A percentile compares a stretch with the other conserved stretches of the same genome.
Conservation (phyloP, 2,797 vertebrate species). For the Amazona finschi region DNA sequence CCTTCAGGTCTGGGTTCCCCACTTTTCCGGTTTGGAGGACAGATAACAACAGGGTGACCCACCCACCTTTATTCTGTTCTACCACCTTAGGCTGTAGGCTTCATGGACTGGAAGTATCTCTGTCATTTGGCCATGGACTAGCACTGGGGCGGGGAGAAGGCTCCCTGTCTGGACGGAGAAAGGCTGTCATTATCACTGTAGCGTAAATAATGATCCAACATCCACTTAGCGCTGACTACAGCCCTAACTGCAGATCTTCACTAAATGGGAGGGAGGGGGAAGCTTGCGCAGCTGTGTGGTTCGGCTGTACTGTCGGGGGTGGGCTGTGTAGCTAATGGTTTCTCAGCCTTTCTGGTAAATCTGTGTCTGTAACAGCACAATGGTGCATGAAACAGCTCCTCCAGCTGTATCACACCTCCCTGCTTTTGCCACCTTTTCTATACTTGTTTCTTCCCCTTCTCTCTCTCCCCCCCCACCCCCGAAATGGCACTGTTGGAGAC, state of each 20-base stretch:
- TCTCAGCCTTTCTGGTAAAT: not conserved
- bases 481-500: not conserved
- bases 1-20: not conserved
- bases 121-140: not conserved
- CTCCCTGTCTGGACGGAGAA: not conserved
- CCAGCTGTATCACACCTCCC: not conserved
- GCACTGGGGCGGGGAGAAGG: not conserved
- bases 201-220: constrained; percentile 17
- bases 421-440: not conserved
- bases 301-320: not conserved
- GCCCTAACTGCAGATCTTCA: not conserved
- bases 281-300: not conserved
- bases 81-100: not conserved
- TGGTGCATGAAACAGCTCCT: not conserved
- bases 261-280: not conserved
- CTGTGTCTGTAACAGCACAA: not conserved
- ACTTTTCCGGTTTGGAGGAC: not conserved
- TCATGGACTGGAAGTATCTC: not conserved
- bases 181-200: not conserved
- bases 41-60: not conserved
- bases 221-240: not conserved
- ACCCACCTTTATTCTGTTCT: not conserved
- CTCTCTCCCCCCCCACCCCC: too few species aligned
- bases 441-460: too few species aligned
- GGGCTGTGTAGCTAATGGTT: not conserved